Conservation (phyloP, 2,113 vertebrate genomes). For the Camarhynchus parvulus region DNA sequence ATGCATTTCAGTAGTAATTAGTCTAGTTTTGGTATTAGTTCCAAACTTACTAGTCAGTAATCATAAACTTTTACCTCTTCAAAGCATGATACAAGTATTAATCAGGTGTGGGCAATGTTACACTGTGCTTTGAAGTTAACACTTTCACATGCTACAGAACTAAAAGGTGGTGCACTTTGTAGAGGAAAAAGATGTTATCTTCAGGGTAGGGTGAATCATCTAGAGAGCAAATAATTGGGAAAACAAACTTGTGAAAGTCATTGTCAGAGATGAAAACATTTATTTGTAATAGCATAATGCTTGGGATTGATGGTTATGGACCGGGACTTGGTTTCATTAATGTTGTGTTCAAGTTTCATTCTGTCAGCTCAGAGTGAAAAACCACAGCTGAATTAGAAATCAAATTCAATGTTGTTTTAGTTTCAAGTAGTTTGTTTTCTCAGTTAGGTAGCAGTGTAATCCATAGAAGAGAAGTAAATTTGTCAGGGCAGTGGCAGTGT, state of each 20-base stretch:
- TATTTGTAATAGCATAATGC: not conserved
- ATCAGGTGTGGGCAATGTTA: not conserved
- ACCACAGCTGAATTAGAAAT: not conserved
- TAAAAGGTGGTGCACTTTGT: not conserved
- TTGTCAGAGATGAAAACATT: not conserved
- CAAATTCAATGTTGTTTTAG: not conserved
- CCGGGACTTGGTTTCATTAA: not conserved
- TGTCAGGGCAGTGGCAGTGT: not conserved
- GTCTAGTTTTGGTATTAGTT: not conserved
- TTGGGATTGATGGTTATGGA: not conserved
- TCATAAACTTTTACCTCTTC: not conserved
- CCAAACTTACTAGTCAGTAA: not conserved
- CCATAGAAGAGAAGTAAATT: not conserved
- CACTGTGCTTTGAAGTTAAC: slow-evolving; percentile 4
- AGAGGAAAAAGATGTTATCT: slow-evolving; percentile 3
- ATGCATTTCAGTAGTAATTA: not conserved
- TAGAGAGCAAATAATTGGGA: not conserved
- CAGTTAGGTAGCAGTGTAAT: not conserved
- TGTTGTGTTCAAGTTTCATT: not conserved
- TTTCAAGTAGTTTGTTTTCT: not conserved
- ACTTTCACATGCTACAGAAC: not conserved
- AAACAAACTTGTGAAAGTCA: not conserved
- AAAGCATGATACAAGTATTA: not conserved
- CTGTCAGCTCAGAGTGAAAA: not conserved
- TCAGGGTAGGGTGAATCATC: not conserved